Evolutionary conservation across 2,113 vertebrate genomes (phyloP), one percentile per base, ranked within the genome.

Genomic region (Hiodon tergisus): DNA sequence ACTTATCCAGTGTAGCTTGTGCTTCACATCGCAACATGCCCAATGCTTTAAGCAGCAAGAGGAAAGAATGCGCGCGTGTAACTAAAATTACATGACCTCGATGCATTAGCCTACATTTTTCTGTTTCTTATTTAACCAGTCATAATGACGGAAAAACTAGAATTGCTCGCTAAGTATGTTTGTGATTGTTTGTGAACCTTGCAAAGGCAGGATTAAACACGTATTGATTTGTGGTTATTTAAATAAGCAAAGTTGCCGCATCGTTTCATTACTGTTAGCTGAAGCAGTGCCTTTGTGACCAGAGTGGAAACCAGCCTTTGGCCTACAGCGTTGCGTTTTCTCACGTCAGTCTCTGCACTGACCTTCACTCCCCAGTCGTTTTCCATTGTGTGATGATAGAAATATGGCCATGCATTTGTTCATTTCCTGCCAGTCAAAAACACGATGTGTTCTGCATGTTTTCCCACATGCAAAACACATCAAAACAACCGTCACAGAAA

Each of bases 381-480:
- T 46, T 46, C 53, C 53, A 67, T 13, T 9, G 50, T 13, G 14
- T 63, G 53, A 6, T 62, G 51, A 47, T 68, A 5, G 31, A 69
- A 69, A 70, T 16, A 57, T n/a, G 3, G 10, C 14, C 60, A 58
- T 73, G 55, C 69, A 53, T 69, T 65, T 55, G 6, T 62, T 51
- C 58, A 31, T 63, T 69, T 78, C 60, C 72, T 57, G 52, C 59
- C 51, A 51, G 31, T 16, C 16, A 71, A 66, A 78, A 75, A 67
- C 55, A 69, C 13, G 31, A 16, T 52, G 58, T 14, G 46, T 1
- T 70, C 67, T 70, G 14, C 58, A 54, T 76, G 16, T 71, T 75
- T 70, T 69, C 54, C 46, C 8, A 31, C 52, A 73, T 71, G n/a
- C 52, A 59, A 14, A 13, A 63, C 13, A 17, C 50, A 57, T 17